Conservation (phyloP, 2,888 invertebrate species). For the Pasiphila rectangulata region DNA sequence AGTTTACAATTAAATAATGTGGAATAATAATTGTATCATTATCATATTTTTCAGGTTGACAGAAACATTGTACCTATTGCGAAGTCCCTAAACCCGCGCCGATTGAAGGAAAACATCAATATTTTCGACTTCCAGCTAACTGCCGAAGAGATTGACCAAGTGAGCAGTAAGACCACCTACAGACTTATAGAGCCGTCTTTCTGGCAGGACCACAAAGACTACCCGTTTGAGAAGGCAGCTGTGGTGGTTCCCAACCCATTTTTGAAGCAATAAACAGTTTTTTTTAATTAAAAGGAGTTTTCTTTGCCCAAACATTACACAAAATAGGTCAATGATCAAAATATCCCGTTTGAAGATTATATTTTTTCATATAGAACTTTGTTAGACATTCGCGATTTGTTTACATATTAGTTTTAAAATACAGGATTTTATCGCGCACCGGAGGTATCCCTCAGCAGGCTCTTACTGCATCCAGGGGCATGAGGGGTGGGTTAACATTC, state of each 20-base stretch:
- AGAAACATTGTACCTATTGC: slow-evolving; percentile 62
- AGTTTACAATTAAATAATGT: too few species aligned
- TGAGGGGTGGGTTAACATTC: too few species aligned
- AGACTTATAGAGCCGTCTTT: slow-evolving; percentile 61
- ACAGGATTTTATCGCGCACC: too few species aligned
- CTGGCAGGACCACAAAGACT: slow-evolving; percentile 66
- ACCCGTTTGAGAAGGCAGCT: slow-evolving; percentile 62
- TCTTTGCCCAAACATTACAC: too few species aligned
- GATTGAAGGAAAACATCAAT: slow-evolving; percentile 58
- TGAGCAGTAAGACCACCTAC: slow-evolving; percentile 44
- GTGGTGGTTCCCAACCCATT: slow-evolving; percentile 56
- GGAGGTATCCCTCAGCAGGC: too few species aligned
- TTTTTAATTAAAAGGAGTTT: not conserved
- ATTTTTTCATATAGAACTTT: too few species aligned
- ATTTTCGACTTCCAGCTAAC: slow-evolving; percentile 64
- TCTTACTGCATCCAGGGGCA: too few species aligned
- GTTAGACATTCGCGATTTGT: too few species aligned
- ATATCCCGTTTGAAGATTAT: too few species aligned
- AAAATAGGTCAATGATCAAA: too few species aligned
- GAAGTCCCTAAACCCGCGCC: slow-evolving; percentile 52
- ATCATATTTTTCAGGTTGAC: slow-evolving; percentile 67
- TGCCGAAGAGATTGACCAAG: slow-evolving; percentile 48
- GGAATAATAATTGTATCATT: too few species aligned
- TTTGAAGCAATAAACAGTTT: not conserved
- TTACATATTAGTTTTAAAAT: too few species aligned